These are phyloP conservation scores for Lithobates pipiens DNA, from an alignment of 2,797 vertebrate genomes.

Conservation along the genomic window DNA sequence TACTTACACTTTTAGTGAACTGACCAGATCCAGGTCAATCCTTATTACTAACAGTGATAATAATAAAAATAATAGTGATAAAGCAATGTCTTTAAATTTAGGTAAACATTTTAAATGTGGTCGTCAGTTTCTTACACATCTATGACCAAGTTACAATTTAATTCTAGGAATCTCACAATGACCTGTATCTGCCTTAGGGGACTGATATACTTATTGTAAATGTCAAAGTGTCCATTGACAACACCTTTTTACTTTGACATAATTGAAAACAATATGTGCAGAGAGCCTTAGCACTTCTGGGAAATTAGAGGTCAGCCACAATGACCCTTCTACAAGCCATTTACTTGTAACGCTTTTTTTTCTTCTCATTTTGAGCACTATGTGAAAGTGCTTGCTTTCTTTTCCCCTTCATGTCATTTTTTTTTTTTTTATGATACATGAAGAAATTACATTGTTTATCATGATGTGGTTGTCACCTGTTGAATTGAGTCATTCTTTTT, in stretches of 20 bases:
- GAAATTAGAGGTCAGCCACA: constrained; percentile 17
- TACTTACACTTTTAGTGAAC: no score
- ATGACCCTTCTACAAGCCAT: constrained; percentile 24
- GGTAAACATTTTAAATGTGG: neutral
- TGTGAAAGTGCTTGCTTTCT: constrained; percentile 5
- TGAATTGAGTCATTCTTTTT: neutral
- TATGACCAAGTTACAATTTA: neutral
- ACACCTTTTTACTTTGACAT: constrained; percentile 33
- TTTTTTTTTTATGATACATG: neutral
- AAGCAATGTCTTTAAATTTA: neutral
- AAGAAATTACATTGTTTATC: neutral
- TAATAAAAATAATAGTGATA: neutral
- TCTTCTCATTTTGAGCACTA: constrained; percentile 6
- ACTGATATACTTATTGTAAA: constrained; percentile 15
- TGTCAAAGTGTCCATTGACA: constrained; percentile 16
- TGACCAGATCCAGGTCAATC: neutral
- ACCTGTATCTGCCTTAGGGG: neutral
- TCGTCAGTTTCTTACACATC: neutral
- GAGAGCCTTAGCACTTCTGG: constrained; percentile 9
- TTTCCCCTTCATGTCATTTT: neutral
- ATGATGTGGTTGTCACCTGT: constrained; percentile 7
- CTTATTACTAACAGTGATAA: neutral
- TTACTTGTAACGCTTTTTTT: constrained; percentile 33
- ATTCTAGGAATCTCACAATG: constrained; percentile 2
- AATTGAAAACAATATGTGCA: constrained; percentile 39